Conservation (phyloP, 2,888 invertebrate genomes). For the Nipponacmea schrenckii region DNA sequence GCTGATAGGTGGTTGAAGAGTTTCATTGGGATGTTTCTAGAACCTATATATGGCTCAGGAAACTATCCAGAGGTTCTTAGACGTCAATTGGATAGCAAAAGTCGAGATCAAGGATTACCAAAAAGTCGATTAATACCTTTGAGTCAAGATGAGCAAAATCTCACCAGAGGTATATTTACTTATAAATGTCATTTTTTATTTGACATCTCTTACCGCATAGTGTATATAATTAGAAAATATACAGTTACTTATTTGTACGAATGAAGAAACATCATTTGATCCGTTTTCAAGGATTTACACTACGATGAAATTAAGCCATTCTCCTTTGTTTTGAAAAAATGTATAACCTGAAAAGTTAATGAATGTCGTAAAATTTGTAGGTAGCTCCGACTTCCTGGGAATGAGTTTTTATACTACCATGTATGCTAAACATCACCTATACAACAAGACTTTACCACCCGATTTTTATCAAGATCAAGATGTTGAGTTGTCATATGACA, state of each 20-base stretch:
- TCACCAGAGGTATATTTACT: constrained; percentile 53
- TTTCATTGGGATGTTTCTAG: constrained; percentile 59
- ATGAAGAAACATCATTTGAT: no score
- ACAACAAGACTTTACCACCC: constrained; percentile 28
- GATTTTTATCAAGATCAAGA: constrained; percentile 48
- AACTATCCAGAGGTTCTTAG: constrained; percentile 70
- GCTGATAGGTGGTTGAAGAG: constrained; percentile 47
- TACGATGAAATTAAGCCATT: no score
- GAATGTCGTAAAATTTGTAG: constrained; percentile 49
- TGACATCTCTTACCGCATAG: no score
- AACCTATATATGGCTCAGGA: constrained; percentile 59
- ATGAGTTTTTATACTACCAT: constrained; percentile 77
- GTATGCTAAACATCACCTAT: constrained; percentile 29
- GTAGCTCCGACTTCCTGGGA: constrained; percentile 79
- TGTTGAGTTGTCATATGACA: background rate
- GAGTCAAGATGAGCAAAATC: constrained; percentile 53
- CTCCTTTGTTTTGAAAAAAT: no score
- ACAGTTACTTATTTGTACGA: no score
- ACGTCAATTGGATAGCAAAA: constrained; percentile 42
- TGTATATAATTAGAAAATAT: no score
- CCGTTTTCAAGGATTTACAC: no score
- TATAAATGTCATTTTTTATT: no score
- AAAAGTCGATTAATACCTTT: constrained; percentile 60
- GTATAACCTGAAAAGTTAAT: no score
- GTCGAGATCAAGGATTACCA: constrained; percentile 41